phyloP scores from a whole-genome alignment of 2,888 invertebrate genomes.

The Theristus sp. region DNA sequence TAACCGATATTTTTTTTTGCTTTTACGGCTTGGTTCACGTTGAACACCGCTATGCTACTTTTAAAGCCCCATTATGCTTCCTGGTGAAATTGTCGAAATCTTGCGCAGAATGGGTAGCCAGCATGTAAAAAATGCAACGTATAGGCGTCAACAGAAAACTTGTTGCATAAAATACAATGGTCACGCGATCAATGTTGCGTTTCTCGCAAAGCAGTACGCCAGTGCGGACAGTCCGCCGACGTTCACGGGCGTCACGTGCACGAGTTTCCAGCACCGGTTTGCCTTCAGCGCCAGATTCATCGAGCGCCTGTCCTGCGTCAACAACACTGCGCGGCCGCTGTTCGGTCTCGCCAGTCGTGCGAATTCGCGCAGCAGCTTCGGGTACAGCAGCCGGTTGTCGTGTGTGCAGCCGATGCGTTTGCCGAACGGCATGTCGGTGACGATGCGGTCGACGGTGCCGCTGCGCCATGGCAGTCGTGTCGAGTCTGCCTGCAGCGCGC shows the following conservation, averaged over 20 bases:
- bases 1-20: too few relatives aligned
- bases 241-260: constrained; percentile 22
- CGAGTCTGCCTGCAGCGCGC: constrained; percentile 35
- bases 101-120: too few relatives aligned
- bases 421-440: constrained; percentile 36
- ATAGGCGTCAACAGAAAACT: too few relatives aligned
- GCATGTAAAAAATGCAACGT: too few relatives aligned
- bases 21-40: too few relatives aligned
- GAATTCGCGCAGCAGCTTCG: constrained; percentile 36
- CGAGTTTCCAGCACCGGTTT: constrained; percentile 18
- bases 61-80: too few relatives aligned
- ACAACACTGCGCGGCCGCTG: constrained; percentile 38
- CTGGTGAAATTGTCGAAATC: too few relatives aligned
- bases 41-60: too few relatives aligned
- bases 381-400: constrained; percentile 39
- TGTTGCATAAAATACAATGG: too few relatives aligned
- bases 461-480: constrained; percentile 36
- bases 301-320: constrained; percentile 33
- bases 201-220: too few relatives aligned
- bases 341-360: constrained; percentile 34
- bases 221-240: constrained; percentile 30
- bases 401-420: constrained; percentile 36
- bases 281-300: constrained; percentile 9
- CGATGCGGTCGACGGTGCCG: constrained; percentile 38
- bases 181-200: neutral